Percentiles rank a stretch among this genome's conserved stretches.
Conservation (phyloP, 2,888 invertebrate species). For the Microctonus aethiopoides region DNA sequence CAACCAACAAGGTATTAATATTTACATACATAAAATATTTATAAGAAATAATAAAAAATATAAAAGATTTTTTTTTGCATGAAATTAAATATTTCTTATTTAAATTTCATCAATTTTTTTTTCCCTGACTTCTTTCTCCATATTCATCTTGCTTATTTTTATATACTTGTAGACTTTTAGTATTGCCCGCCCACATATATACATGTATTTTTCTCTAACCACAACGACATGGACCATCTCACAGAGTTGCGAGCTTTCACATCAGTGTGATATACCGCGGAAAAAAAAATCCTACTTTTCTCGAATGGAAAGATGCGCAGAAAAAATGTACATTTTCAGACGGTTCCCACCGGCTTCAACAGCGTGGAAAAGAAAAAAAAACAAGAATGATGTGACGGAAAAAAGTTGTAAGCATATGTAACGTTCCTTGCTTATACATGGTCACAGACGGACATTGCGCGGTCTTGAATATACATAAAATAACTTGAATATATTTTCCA, state of each 20-base stretch:
- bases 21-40: too few relatives aligned
- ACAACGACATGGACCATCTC: slow-evolving; percentile 13
- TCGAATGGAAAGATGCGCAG: slow-evolving; percentile 37
- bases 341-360: slow-evolving; percentile 25
- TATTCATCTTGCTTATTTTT: too few relatives aligned
- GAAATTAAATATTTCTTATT: slow-evolving; percentile 27
- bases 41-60: too few relatives aligned
- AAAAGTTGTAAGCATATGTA: background rate
- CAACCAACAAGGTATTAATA: too few relatives aligned
- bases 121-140: background rate
- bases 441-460: background rate
- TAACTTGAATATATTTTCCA: slow-evolving; percentile 32
- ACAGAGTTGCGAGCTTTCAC: slow-evolving; percentile 38
- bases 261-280: slow-evolving; percentile 38
- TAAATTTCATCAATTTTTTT: slow-evolving; percentile 6
- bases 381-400: slow-evolving; percentile 27
- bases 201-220: slow-evolving; percentile 8
- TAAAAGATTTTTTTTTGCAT: background rate
- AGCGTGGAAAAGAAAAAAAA: slow-evolving; percentile 15
- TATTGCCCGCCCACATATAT: background rate
- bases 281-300: slow-evolving; percentile 40
- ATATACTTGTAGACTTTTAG: slow-evolving; percentile 10
- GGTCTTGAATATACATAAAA: slow-evolving; percentile 17
- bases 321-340: slow-evolving; percentile 38
- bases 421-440: too few relatives aligned